Evolutionary conservation across 2,113 vertebrate genomes (phyloP), one percentile per base, ranked within the genome.

Genomic region (Blennius ocellaris): DNA sequence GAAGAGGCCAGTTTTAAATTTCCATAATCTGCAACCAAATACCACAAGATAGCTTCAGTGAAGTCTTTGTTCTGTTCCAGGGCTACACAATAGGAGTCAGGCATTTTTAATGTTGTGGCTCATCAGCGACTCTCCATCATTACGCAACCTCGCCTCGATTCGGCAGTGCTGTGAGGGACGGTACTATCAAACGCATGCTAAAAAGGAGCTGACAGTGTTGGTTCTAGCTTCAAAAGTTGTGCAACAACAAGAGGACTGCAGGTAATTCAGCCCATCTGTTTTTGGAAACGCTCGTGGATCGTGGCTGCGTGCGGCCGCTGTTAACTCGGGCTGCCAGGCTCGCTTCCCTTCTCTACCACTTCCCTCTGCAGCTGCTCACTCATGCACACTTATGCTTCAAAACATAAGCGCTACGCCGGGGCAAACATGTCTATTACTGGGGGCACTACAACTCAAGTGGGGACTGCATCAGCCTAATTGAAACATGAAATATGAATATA

Each of bases 211-310:
- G 78, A 76, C 56, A 66, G 11, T 70, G 56, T 81, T 74, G 73
- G 74, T 78, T 80, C 76, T 47, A 43, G 81, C 52, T 78, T 57
- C 14, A 59, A 76, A 87, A 83, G 71, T 77, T 77, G 69, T 77
- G 65, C 72, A 72, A 81, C 62, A 78, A 58, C 56, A 82, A 69
- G 60, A 79, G 68, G 67, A 69, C 78, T 80, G 68, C 68, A 80
- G 84, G 84, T 85, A 83, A 72, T 71, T 43, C 68, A 36, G 82
- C 58, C 89, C 86, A 82, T 90, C 87, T 90, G 84, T 49, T 78
- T 80, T 53, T 14, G 62, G 44, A 63, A 79, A 78, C 55, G 84
- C 70, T 64, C 57, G 56, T 73, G 69, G 73, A 87, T 82, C 66
- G 76, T 75, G 16, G 10, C 82, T 69, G 78, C 73, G 39, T 1